Base-by-base conservation (phyloP, 2,888 invertebrate species). In the Acanthosoma haemorrhoidale region DNA sequence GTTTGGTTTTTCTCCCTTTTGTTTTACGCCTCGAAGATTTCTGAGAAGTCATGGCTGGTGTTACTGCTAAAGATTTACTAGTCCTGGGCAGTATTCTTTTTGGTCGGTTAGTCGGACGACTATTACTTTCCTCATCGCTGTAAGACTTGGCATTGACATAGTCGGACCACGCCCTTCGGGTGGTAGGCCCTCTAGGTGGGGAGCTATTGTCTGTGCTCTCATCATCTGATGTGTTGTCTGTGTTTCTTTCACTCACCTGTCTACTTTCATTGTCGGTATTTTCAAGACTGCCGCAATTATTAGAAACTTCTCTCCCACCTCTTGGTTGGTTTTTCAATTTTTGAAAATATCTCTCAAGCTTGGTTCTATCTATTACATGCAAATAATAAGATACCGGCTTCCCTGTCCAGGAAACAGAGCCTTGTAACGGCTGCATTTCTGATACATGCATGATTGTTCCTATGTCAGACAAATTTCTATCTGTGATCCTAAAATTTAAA, bases 391-490 rank as follows among this genome's bases (percentile, higher is more conserved):
- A 94, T 77, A 99, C 98, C 68, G 97, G 94, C 81, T 96, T 97
- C 75, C 95, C 95, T 72, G 99, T 99, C 99, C 99, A 99, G 18
- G 98, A 98, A 72, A 98, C 98, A 11, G 96, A 95, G 75, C 96
- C 96, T 78, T 91, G 88, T 74, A 96, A 83, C 16, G 97, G 96
- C 74, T 94, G 91, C 88, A 99, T 90, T 83, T 97, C 96, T 75
- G 91, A 91, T 43, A 99, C 96, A 81, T 96, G 95, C 94, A 99
- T 96, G 78, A 99, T 98, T 74, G 97, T 95, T 75, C 97, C 97
- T 79, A 99, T 96, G 83, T 99, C 89, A 87, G 92, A 94, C 73
- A 99, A 85, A 82, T 97, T 97, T 79, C 99, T 86, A 81, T 98
- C 97, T 39, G 96, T 97, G 79, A 99, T 96, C 76, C 97, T 87